These are phyloP conservation scores for Elmis aenea DNA, from an alignment of 2,888 invertebrate species.

Conservation along the genomic window DNA sequence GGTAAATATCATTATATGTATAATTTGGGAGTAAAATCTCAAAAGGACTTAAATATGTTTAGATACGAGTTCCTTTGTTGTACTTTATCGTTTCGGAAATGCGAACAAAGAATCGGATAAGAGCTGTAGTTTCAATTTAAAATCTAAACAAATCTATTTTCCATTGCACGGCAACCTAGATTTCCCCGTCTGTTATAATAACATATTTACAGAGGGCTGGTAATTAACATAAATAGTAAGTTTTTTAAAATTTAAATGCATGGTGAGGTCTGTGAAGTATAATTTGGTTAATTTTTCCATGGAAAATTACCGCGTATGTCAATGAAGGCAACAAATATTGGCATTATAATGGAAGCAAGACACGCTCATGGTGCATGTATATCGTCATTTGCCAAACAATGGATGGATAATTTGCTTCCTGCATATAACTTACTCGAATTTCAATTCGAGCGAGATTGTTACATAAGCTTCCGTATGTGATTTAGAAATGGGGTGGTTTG, in stretches of 20 bases:
- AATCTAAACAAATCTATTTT: too few species aligned
- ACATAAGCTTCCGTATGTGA: conserved; percentile 14
- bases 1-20: too few species aligned
- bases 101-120: too few species aligned
- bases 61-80: too few species aligned
- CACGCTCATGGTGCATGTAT: conserved; percentile 29
- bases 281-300: conserved; percentile 23
- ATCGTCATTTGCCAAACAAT: conserved; percentile 27
- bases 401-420: conserved; percentile 27
- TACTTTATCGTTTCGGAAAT: too few species aligned
- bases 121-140: too few species aligned
- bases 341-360: conserved; percentile 22
- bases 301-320: conserved; percentile 26
- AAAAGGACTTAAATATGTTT: too few species aligned
- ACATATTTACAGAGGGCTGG: not conserved
- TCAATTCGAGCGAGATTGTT: conserved; percentile 22
- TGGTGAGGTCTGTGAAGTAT: not conserved
- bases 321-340: conserved; percentile 26
- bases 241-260: not conserved
- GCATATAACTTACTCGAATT: conserved; percentile 25
- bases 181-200: conserved; percentile 8
- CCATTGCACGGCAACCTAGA: too few species aligned
- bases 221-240: not conserved
- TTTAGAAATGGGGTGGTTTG: conserved; percentile 9
- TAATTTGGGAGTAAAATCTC: too few species aligned